These are phyloP conservation scores for Gallinago undulata DNA, from an alignment of 2,113 vertebrate genomes.

Conservation along the genomic window DNA sequence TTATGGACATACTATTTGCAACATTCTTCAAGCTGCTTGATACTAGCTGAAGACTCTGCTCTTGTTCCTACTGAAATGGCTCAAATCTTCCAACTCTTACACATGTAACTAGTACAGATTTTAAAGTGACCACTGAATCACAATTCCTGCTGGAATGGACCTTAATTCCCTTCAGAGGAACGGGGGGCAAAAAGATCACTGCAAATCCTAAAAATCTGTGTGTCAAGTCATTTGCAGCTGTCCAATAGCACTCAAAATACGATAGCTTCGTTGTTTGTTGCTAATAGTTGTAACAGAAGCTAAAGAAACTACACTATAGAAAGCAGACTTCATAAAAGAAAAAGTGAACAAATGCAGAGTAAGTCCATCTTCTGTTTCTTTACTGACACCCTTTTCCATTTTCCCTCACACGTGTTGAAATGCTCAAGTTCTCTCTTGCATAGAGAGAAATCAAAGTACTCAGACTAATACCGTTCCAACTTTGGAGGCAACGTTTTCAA, in stretches of 20 bases:
- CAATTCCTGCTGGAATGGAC: background rate
- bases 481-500: background rate
- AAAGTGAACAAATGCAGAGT: background rate
- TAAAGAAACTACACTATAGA: background rate
- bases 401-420: background rate
- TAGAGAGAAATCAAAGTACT: slow-evolving; percentile 31
- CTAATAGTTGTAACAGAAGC: background rate
- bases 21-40: background rate
- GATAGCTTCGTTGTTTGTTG: background rate
- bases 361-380: background rate
- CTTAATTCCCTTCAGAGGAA: background rate
- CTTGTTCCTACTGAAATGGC: background rate
- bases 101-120: background rate
- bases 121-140: background rate
- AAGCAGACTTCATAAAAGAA: background rate
- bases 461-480: slow-evolving; percentile 5
- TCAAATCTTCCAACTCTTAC: background rate
- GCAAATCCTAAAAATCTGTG: background rate
- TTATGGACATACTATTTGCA: slow-evolving; percentile 41
- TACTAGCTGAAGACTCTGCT: background rate
- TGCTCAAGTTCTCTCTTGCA: background rate
- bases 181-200: background rate
- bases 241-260: background rate
- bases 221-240: background rate
- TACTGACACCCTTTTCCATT: background rate